Evolutionary conservation across 2,888 invertebrate genomes (phyloP).

Genomic region (Anorthoa munda): DNA sequence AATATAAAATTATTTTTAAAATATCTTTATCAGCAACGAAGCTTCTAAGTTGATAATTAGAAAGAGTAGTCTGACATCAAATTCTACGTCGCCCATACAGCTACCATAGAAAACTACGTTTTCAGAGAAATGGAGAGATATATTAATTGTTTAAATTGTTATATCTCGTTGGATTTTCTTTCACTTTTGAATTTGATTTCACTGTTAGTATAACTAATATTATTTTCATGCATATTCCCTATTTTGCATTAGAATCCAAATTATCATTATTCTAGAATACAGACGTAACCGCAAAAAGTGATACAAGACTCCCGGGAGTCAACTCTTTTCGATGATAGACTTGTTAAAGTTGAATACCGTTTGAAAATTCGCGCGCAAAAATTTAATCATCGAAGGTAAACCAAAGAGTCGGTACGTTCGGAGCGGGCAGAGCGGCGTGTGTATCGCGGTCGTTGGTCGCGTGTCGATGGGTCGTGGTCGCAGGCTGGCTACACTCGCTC

Average conservation of each 20-base stretch:
- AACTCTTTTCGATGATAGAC: not conserved
- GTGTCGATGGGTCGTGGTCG: constrained; percentile 69
- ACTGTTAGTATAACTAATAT: too few relatives aligned
- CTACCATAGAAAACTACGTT: too few relatives aligned
- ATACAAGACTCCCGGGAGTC: not conserved
- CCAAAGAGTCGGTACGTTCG: constrained; percentile 58
- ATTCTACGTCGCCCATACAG: too few relatives aligned
- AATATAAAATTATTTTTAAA: too few relatives aligned
- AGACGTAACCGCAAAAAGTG: not conserved
- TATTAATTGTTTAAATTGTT: too few relatives aligned
- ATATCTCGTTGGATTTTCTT: too few relatives aligned
- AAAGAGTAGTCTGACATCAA: too few relatives aligned
- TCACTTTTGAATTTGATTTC: too few relatives aligned
- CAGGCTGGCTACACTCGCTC: constrained; percentile 93
- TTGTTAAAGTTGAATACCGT: not conserved
- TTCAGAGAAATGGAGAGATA: too few relatives aligned
- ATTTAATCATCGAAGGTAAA: not conserved
- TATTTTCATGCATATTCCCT: too few relatives aligned
- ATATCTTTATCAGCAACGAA: too few relatives aligned
- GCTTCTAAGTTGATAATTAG: too few relatives aligned
- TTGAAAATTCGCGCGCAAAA: constrained; percentile 15
- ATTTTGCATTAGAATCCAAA: not conserved
- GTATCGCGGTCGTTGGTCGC: constrained; percentile 59
- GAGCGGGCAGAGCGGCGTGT: constrained; percentile 74
- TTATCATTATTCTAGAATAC: not conserved